Conservation (phyloP, 2,888 invertebrate species). For the Sussaba pulchella region DNA sequence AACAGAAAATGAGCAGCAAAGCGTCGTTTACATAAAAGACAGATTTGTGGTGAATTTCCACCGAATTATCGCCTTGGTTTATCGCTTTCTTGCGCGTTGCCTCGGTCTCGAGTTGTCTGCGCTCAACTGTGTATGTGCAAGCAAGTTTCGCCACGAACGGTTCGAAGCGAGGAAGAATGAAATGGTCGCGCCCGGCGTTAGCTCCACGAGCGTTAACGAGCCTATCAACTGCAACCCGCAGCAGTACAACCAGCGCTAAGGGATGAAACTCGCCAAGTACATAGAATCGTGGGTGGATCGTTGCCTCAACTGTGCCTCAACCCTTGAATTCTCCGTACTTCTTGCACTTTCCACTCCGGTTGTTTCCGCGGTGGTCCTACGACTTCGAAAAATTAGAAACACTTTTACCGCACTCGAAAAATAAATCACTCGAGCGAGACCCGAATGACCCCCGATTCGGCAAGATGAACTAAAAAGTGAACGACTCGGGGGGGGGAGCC, state of each 20-base stretch:
- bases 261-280: constrained; percentile 19
- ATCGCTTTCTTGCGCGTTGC: constrained; percentile 45
- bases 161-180: constrained; percentile 27
- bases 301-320: constrained; percentile 31
- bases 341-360: constrained; percentile 19
- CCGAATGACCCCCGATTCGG: too few species aligned
- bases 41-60: constrained; percentile 54
- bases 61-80: constrained; percentile 54
- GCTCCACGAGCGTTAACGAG: constrained; percentile 59
- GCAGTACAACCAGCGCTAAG: constrained; percentile 7
- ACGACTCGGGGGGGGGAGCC: too few species aligned
- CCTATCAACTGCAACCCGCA: constrained; percentile 64
- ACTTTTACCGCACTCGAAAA: constrained; percentile 35
- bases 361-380: constrained; percentile 14
- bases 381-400: constrained; percentile 35
- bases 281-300: constrained; percentile 41
- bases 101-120: constrained; percentile 13
- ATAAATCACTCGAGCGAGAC: not conserved
- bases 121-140: not conserved
- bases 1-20: constrained; percentile 47
- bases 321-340: not conserved
- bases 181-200: constrained; percentile 39
- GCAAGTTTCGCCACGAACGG: constrained; percentile 37
- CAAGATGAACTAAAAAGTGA: too few species aligned
- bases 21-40: constrained; percentile 52